Conservation (phyloP, 35 echinoderm and acorn worm species). For the Anneissia japonica region DNA sequence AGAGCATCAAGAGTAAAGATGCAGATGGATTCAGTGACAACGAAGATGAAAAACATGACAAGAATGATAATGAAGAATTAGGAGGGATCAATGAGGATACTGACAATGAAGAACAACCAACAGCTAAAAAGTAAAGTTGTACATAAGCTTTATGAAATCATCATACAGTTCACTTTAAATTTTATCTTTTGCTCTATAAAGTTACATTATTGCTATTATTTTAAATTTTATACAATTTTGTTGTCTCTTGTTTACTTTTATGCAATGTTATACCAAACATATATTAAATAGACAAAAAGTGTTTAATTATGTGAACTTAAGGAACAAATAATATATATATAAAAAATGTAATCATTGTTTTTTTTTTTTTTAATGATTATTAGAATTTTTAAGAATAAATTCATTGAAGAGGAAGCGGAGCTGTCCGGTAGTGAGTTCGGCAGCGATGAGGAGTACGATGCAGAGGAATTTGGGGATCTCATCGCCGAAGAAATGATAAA, state of each 20-base stretch:
- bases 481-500: slow-evolving; percentile 42
- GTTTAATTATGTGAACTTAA: too few relatives aligned
- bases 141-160: neutral
- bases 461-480: slow-evolving; percentile 77
- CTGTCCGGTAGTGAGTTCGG: slow-evolving; percentile 80
- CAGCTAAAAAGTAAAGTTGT: neutral
- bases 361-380: slow-evolving; percentile 2
- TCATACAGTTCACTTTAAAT: too few relatives aligned
- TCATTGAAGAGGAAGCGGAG: slow-evolving; percentile 90
- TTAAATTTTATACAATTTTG: too few relatives aligned
- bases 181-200: too few relatives aligned
- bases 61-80: slow-evolving; percentile 30
- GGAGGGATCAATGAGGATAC: neutral
- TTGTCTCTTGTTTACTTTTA: too few relatives aligned
- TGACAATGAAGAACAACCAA: neutral
- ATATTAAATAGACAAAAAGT: too few relatives aligned
- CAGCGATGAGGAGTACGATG: slow-evolving; percentile 78
- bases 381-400: slow-evolving; percentile 33
- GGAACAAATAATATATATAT: neutral
- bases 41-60: slow-evolving; percentile 37
- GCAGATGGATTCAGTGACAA: slow-evolving; percentile 21
- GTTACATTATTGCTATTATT: too few relatives aligned
- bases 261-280: too few relatives aligned
- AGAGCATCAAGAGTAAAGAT: slow-evolving; percentile 46
- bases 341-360: neutral